Evolutionary conservation across 1,140 invertebrate species (phyloP), one percentile per base, ranked within the genome.

Genomic region (Penaeus japonicus): DNA sequence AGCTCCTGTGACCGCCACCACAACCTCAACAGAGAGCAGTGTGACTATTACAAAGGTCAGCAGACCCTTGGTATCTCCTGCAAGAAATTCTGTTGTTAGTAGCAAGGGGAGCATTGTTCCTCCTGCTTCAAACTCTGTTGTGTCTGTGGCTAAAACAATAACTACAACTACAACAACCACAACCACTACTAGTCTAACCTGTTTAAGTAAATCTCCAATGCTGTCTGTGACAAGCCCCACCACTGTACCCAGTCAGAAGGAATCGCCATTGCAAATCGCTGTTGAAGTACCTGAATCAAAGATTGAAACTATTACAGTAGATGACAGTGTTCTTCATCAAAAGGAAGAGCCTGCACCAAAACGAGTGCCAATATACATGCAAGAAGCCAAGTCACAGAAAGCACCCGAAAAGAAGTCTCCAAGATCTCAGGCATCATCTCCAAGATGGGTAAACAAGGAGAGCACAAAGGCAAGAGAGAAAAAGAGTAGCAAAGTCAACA

Each of bases 351-450:
- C 47, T 20, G 30, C 54, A 7, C 47, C 84, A 32, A 90, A 90
- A 81, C 65, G 90, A 22, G 85, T 90, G 82, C 90, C 90, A 24
- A 90, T 90, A 53, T 90, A 90, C 73, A 90, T 85, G 85, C 87
- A 80, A 55, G 90, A 87, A 70, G 59, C 89, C 18, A 80, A 85
- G 20, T 32, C 85, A 7, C 85, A 70, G n/a, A 70, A 80, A 27
- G 65, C 78, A 24, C 54, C 55, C n/a, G 90, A 90, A 39, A 90
- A 90, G 75, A 79, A 81, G 59, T 89, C 89, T 55, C 89, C 89
- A 18, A 57, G 87, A 39, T 80, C 81, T 47, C 89, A 85, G 47
- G 79, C 84, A 20, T 47, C 79, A 1, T 89, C 89, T 18, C 87
- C 87, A 1, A 85, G 91, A 53, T 89, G 91, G 90, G 73, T 53